Evolutionary conservation across 2,888 invertebrate species (phyloP), one percentile per base, ranked within the genome.

Genomic region (Lasioglossum morio): DNA sequence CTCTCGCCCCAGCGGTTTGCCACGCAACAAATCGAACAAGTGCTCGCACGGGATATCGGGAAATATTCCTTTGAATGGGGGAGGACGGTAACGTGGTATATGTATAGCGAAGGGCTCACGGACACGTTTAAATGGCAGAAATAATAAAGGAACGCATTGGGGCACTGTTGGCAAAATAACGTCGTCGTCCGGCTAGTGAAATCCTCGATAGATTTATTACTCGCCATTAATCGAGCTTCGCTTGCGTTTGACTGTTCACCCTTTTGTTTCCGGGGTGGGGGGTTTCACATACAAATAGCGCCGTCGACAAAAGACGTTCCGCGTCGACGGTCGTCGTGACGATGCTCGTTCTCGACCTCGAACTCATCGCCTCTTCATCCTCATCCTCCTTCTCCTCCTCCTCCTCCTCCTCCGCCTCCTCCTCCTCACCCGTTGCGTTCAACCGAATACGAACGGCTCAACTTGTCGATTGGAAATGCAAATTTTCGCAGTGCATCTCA

Each of bases 181-280:
- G 73, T 81, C 82, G 81, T 77, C 84, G 83, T 79, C 76, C 77
- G 53, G 60, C 60, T 46, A 40, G 77, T 57, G 72, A 60, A 79
- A 79, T 57, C 79, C 70, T 80, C 82, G 82, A 84, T 81, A 86
- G 79, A 88, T 88, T 88, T 88, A 88, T 86, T 81, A 75, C 63
- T 46, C 10, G 12, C 70, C 73, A 80, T 82, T 85, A 79, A 79
- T 83, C 81, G 76, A 66, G 70, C 69, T 73, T 73, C 66, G 77
- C 82, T 83, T 72, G 81, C 78, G 77, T 79, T 78, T 86, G 80
- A 82, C 72, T 81, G 84, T 79, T 77, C 72, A 43, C 60, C 74
- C 77, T 69, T 81, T 88, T 80, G 81, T 88, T 76, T 4, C 46
- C 53, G 2, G 23, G 3, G 53, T 3, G 53, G 37, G 63, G 43